phyloP scores from a whole-genome alignment of 2,797 vertebrate genomes.

The Netta rufina region DNA sequence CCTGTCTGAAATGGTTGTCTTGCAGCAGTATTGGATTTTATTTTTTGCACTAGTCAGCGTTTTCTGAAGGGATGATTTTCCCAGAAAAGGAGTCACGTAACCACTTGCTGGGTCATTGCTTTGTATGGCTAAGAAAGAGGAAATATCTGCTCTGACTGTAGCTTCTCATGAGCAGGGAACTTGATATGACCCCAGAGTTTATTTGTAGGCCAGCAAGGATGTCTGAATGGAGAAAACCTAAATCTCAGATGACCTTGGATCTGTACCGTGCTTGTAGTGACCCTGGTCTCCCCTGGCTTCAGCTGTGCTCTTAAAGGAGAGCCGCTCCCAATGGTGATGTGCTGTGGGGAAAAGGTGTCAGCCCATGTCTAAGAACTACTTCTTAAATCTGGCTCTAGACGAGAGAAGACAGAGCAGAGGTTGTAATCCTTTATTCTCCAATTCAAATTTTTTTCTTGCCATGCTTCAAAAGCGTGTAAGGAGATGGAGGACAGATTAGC shows the following conservation, averaged over 20 bases:
- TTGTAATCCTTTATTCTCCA: background rate
- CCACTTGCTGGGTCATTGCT: background rate
- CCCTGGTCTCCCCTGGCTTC: background rate
- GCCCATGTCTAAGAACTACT: background rate
- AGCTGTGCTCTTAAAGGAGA: background rate
- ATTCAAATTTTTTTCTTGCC: background rate
- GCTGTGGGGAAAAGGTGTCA: background rate
- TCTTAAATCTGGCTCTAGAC: background rate
- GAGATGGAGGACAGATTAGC: background rate
- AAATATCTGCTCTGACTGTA: background rate
- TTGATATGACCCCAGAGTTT: background rate
- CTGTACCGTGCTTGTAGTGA: background rate
- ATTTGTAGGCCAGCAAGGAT: background rate
- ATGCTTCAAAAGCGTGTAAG: background rate
- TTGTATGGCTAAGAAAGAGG: background rate
- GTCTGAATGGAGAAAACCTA: background rate
- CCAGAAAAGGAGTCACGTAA: background rate
- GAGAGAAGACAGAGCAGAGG: background rate
- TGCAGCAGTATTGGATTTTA: background rate
- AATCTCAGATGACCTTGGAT: background rate
- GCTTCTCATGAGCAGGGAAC: background rate
- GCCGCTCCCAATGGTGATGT: background rate
- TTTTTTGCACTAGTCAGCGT: background rate
- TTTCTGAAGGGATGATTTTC: background rate
- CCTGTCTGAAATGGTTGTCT: slow-evolving; percentile 12